Evolutionary conservation across 2,797 vertebrate genomes (phyloP).

Genomic region (Dromococcyx pavoninus): DNA sequence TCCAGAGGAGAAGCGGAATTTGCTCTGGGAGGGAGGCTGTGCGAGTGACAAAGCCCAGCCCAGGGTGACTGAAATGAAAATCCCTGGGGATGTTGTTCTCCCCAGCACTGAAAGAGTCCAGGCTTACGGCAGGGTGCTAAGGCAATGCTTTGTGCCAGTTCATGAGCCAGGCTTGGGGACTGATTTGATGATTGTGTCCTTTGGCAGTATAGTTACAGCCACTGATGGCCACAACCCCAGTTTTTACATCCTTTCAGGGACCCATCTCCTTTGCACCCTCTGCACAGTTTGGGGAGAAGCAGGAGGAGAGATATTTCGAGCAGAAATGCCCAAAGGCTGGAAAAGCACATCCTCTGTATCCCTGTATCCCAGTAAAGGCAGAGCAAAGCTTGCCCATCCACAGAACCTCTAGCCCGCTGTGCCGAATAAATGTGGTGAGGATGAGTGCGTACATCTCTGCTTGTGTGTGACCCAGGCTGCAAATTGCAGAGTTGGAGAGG

Average conservation of each 20-base stretch:
- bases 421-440: accelerated
- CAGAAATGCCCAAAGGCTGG: background rate
- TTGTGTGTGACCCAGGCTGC: background rate
- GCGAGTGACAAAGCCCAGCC: background rate
- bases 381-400: accelerated
- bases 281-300: background rate
- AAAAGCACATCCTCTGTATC: background rate
- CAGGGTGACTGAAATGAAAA: background rate
- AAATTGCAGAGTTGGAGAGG: background rate
- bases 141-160: background rate
- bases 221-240: background rate
- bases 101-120: background rate
- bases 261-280: background rate
- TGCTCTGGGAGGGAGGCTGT: background rate
- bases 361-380: background rate
- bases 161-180: background rate
- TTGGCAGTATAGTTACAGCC: background rate
- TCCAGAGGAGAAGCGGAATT: background rate
- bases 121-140: background rate
- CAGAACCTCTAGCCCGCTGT: accelerated
- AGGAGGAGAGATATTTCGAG: background rate
- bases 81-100: background rate
- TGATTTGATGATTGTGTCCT: background rate
- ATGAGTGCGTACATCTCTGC: accelerated
- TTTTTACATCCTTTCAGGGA: background rate